phyloP scores from a whole-genome alignment of 2,888 invertebrate genomes.

The Drosophila niveifrons region DNA sequence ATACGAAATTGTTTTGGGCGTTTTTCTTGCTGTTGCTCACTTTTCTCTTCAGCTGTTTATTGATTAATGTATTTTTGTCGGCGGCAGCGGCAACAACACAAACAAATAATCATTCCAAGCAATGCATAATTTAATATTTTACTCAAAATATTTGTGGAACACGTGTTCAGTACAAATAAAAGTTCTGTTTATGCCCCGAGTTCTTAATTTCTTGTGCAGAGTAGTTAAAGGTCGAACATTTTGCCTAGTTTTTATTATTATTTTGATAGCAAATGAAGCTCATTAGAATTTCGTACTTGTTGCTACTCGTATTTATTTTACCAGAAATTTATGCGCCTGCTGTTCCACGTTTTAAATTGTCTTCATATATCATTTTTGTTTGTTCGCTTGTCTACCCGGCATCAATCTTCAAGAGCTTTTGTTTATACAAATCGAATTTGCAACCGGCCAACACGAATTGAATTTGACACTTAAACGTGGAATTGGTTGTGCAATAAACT shows the following conservation, averaged over 20 bases:
- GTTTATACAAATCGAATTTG: conserved; percentile 38
- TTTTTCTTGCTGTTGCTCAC: conserved; percentile 18
- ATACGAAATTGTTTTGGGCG: conserved; percentile 20
- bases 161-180: conserved; percentile 23
- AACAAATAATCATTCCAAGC: conserved; percentile 62
- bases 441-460: not conserved
- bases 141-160: conserved; percentile 44
- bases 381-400: conserved; percentile 46
- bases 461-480: not conserved
- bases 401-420: conserved; percentile 19
- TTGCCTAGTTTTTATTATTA: conserved; percentile 14
- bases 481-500: conserved; percentile 48
- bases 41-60: conserved; percentile 45
- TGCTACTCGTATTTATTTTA: conserved; percentile 12
- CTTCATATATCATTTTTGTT: conserved; percentile 24
- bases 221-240: conserved; percentile 27
- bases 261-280: conserved; percentile 21
- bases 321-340: conserved; percentile 26
- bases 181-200: not conserved
- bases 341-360: conserved; percentile 30
- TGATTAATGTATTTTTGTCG: conserved; percentile 59
- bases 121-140: conserved; percentile 63
- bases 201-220: conserved; percentile 21
- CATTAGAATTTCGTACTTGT: conserved; percentile 29
- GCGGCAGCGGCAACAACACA: conserved; percentile 26